These are phyloP conservation scores for Phymatocera aterrima DNA, from an alignment of 2,888 invertebrate genomes.

Conservation along the genomic window DNA sequence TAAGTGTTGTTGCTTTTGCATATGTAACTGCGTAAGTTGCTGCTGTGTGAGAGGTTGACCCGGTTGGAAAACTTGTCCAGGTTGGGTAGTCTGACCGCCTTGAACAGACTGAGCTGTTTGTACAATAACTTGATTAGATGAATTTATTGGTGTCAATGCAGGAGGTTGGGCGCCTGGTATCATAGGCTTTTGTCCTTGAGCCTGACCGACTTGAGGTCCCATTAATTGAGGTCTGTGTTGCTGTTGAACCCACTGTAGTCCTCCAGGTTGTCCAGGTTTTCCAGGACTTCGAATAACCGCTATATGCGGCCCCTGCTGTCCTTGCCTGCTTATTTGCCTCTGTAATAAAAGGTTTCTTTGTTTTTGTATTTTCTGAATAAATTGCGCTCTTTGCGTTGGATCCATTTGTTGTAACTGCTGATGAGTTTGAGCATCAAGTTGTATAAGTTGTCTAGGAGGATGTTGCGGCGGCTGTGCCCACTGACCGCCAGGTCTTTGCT, in stretches of 20 bases:
- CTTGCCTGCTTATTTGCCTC: conserved; percentile 78
- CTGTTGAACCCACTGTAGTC: conserved; percentile 82
- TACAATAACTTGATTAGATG: conserved; percentile 58
- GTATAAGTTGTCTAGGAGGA: conserved; percentile 83
- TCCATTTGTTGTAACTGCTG: conserved; percentile 90
- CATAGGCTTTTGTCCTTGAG: conserved; percentile 68
- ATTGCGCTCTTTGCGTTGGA: conserved; percentile 87
- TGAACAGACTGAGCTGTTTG: conserved; percentile 57
- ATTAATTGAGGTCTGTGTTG: conserved; percentile 78
- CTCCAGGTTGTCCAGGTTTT: conserved; percentile 78
- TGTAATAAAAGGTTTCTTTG: conserved; percentile 78
- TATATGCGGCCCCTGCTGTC: conserved; percentile 79
- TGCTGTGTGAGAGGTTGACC: conserved; percentile 73
- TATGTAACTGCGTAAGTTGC: conserved; percentile 74
- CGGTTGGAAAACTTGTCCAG: conserved; percentile 68
- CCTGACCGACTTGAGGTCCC: conserved; percentile 75
- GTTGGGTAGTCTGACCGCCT: conserved; percentile 61
- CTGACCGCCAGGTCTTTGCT: conserved; percentile 68
- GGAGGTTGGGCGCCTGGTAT: conserved; percentile 70
- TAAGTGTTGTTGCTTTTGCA: conserved; percentile 72
- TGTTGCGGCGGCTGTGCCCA: conserved; percentile 78
- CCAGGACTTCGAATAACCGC: conserved; percentile 84
- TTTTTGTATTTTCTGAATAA: conserved; percentile 86
- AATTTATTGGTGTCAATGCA: conserved; percentile 69
- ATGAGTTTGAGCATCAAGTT: conserved; percentile 89